Percentiles rank a stretch among this genome's conserved stretches.
Conservation (phyloP, 92 coral and sea anemone genomes). For the Phenganax subtilis region DNA sequence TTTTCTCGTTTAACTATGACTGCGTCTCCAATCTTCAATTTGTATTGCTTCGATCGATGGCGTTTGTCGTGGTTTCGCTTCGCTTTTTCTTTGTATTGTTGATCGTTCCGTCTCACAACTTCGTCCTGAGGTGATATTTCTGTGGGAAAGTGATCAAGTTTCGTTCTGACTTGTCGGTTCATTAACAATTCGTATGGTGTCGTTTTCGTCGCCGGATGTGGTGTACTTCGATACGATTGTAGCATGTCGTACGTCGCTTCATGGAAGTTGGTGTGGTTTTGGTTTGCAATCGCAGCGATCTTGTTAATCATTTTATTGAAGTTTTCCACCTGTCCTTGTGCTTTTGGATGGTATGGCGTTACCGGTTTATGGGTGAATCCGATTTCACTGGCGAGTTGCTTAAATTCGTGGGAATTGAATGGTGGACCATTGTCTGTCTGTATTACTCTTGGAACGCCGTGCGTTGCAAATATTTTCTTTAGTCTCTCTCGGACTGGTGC, state of each 20-base stretch:
- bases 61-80: slow-evolving; percentile 44
- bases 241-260: slow-evolving; percentile 56
- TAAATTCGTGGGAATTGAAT: slow-evolving; percentile 48
- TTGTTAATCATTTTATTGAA: slow-evolving; percentile 39
- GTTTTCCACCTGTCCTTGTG: slow-evolving; percentile 47
- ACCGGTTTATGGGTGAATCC: slow-evolving; percentile 57
- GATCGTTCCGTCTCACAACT: slow-evolving; percentile 47
- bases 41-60: slow-evolving; percentile 47
- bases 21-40: slow-evolving; percentile 52
- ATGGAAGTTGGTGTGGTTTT: slow-evolving; percentile 46
- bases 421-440: slow-evolving; percentile 61
- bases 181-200: slow-evolving; percentile 51
- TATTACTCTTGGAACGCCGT: slow-evolving; percentile 45
- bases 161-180: slow-evolving; percentile 42
- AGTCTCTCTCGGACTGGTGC: slow-evolving; percentile 48
- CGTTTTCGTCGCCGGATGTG: slow-evolving; percentile 13
- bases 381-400: slow-evolving; percentile 32
- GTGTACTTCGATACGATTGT: slow-evolving; percentile 48
- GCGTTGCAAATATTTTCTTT: slow-evolving; percentile 47
- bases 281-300: slow-evolving; percentile 48
- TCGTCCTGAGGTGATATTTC: slow-evolving; percentile 27
- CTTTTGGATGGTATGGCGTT: slow-evolving; percentile 51
- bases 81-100: slow-evolving; percentile 39
- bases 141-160: slow-evolving; percentile 56
- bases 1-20: slow-evolving; percentile 52